Base-by-base conservation (phyloP, 2,113 vertebrate genomes). In the Zosterops borbonicus region DNA sequence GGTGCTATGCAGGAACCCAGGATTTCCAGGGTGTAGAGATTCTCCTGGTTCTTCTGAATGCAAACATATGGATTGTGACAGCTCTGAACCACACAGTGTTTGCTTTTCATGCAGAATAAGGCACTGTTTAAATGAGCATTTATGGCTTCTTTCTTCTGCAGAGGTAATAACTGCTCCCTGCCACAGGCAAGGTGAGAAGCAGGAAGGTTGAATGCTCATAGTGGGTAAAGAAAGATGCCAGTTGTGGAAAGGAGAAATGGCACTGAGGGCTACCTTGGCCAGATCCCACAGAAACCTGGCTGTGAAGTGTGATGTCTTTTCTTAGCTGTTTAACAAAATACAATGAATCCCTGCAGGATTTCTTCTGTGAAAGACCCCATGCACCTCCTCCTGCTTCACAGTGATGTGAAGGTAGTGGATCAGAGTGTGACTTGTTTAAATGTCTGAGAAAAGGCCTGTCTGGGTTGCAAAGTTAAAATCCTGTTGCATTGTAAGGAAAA, bases 201-300 rank as follows among this genome's bases (percentile, higher is more conserved):
- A 37, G 79, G 24, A 44, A 47, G 24, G 22, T 5, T 64, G 56
- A 60, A 14, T 55, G 19, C 35, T 77, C 28, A 2, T 5, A 10
- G 53, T 9, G 41, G 11, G 27, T 44, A 39, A 59, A 28, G 50
- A 68, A 47, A 53, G 28, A 58, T 46, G 22, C 46, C 59, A n/a
- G 5, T 2, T 15, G 19, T 68, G 44, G 50, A 28, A 21, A n/a
- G 80, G n/a, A 80, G 71, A 71, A 74, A 42, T 1, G 7, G 18
- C 4, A 4, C 63, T 9, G 44, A 15, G n/a, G 25, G 11, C 42
- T 62, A 8, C 18, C 20, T 41, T 46, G 62, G 44, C 6, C 12
- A 29, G n/a, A 44, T n/a, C 24, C 37, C 5, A 6, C 49, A 33
- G 49, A 41, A 0, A 4, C 9, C 3, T 0, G 23, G 14, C 25